A percentile compares a stretch with the other conserved stretches of the same genome.
Evolutionary conservation across 1,140 invertebrate species (phyloP).

Genomic region (Sitobion miscanthi): DNA sequence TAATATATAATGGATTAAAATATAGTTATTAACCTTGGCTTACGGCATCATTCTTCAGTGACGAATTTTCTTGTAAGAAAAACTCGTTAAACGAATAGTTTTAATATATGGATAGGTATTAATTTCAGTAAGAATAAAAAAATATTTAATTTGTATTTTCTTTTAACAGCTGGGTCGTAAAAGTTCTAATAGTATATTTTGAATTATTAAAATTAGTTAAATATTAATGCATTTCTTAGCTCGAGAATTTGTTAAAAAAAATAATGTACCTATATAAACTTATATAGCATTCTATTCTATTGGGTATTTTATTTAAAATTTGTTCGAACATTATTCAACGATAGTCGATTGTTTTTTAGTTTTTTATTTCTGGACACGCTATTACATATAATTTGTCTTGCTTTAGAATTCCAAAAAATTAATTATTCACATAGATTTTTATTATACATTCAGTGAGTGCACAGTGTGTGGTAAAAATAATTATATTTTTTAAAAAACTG

Average conservation of each 20-base stretch:
- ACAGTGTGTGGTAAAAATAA: neutral
- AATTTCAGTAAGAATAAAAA: neutral
- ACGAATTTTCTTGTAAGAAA: neutral
- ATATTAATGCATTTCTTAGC: neutral
- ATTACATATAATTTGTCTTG: neutral
- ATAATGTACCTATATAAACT: neutral
- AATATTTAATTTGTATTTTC: neutral
- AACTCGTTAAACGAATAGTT: neutral
- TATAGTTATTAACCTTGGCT: slow-evolving; percentile 20
- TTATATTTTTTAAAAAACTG: neutral
- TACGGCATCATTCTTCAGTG: neutral
- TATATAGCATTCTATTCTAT: neutral
- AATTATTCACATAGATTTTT: neutral
- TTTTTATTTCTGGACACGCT: neutral
- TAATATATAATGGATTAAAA: slow-evolving; percentile 10
- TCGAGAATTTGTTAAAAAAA: neutral
- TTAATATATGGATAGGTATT: neutral
- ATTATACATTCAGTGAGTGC: neutral
- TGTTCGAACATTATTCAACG: neutral
- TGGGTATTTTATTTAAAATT: neutral
- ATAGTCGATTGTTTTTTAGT: neutral
- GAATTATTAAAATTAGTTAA: neutral
- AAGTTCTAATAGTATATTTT: neutral
- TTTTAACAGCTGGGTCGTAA: neutral
- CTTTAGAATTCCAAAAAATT: neutral